Percentiles rank a stretch among this genome's conserved stretches.
These are phyloP conservation scores for Muntiacus reevesi DNA, from an alignment of 2,113 vertebrate species.

Conservation along the genomic window DNA sequence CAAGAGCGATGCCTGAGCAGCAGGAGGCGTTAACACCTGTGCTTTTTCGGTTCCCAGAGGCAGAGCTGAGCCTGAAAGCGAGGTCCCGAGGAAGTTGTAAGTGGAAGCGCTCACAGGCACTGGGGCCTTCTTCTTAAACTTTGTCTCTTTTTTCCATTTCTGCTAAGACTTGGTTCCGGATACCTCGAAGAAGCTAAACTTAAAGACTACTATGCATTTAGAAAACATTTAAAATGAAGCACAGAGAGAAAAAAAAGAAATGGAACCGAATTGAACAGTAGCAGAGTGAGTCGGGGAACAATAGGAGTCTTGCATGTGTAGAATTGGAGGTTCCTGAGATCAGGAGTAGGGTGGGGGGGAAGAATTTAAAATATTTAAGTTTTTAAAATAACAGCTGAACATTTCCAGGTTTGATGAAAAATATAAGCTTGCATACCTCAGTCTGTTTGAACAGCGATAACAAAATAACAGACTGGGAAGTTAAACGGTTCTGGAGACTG, in stretches of 20 bases:
- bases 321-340: not conserved
- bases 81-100: not conserved
- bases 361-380: not conserved
- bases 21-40: accelerated
- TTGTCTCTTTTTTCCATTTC: not conserved
- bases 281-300: not conserved
- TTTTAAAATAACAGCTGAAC: not conserved
- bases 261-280: not conserved
- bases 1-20: not conserved
- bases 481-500: not conserved
- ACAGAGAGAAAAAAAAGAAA: not conserved
- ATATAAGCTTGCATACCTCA: not conserved
- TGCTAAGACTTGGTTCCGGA: not conserved
- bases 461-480: not conserved
- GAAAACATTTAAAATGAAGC: not conserved
- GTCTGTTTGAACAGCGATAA: not conserved
- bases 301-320: not conserved
- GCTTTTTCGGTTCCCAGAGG: not conserved
- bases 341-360: accelerated
- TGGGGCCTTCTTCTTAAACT: not conserved
- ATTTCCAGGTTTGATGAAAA: not conserved
- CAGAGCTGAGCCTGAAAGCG: not conserved
- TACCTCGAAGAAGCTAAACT: not conserved
- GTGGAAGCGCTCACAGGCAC: not conserved
- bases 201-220: not conserved